Base-by-base conservation (phyloP, 2,797 vertebrate genomes). In the Cryptoblepharus egeriae region DNA sequence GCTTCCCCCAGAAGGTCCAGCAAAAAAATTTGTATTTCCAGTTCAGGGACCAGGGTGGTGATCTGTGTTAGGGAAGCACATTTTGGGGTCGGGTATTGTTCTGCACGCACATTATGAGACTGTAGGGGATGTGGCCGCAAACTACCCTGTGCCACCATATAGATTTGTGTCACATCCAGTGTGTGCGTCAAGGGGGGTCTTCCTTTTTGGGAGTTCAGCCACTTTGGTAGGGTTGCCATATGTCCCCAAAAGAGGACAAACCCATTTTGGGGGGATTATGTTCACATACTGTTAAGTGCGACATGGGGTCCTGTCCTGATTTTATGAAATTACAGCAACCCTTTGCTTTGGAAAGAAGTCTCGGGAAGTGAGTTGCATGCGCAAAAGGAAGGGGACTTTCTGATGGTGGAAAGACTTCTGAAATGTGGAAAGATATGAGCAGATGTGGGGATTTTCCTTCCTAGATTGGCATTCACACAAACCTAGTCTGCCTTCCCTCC, bases 311-410 rank as follows among this genome's bases (percentile, higher is more conserved):
- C n/a, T n/a, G n/a, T n/a, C n/a, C n/a, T n/a, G n/a, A n/a, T n/a
- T n/a, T n/a, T n/a, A n/a, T n/a, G n/a, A n/a, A n/a, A n/a, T n/a
- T n/a, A n/a, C n/a, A n/a, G n/a, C n/a, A n/a, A n/a, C n/a, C n/a
- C n/a, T n/a, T n/a, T 84, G 85, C 84, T 88, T 89, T 87, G 13
- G 49, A n/a, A 55, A 52, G 69, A 91, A 92, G 88, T 92, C 92
- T 77, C 69, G 68, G 69, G 73, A 84, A 90, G 86, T 83, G 30
- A 39, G 75, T 88, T 86, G 24, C 18, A 67, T 58, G 37, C 58
- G 61, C 72, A 77, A 82, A 81, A 20, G 86, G 84, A 16, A n/a
- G n/a, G n/a, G n/a, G n/a, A n/a, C n/a, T n/a, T n/a, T n/a, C n/a
- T n/a, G n/a, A n/a, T n/a, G n/a, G n/a, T n/a, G 35, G 0, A 39